Evolutionary conservation across 2,888 invertebrate genomes (phyloP).

Genomic region (Athalia rosae): DNA sequence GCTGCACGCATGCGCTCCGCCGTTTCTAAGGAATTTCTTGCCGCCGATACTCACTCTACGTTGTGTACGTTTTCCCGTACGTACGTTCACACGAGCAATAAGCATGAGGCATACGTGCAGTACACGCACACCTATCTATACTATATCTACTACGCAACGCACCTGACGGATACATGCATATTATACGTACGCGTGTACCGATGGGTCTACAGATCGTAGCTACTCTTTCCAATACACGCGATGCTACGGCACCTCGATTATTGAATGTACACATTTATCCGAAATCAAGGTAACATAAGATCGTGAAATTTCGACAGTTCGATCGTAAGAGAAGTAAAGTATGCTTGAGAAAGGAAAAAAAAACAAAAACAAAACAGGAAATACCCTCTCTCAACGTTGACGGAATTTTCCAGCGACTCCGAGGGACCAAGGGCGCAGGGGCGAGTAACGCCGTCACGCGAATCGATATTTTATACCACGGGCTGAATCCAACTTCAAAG

Average conservation of each 20-base stretch:
- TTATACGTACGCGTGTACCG: too few species aligned
- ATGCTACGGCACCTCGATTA: too few species aligned
- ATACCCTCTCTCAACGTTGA: neutral
- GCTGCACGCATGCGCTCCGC: slow-evolving; percentile 48
- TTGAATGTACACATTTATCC: too few species aligned
- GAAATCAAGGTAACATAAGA: too few species aligned
- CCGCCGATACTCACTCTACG: slow-evolving; percentile 29
- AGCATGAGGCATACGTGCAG: neutral
- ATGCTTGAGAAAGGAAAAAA: neutral
- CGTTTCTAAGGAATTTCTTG: slow-evolving; percentile 48
- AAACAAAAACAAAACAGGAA: neutral
- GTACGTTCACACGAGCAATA: neutral
- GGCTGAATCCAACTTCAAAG: neutral
- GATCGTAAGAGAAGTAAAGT: neutral
- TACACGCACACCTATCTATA: too few species aligned
- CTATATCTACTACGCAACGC: too few species aligned
- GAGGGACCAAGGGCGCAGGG: neutral
- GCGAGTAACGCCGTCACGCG: neutral
- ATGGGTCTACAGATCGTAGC: too few species aligned
- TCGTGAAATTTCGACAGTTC: neutral
- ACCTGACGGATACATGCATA: too few species aligned
- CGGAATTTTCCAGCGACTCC: neutral
- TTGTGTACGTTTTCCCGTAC: neutral
- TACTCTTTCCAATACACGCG: too few species aligned
- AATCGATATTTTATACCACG: slow-evolving; percentile 26